Evolutionary conservation across 1,140 invertebrate genomes (phyloP).

Genomic region (Galleria mellonella): DNA sequence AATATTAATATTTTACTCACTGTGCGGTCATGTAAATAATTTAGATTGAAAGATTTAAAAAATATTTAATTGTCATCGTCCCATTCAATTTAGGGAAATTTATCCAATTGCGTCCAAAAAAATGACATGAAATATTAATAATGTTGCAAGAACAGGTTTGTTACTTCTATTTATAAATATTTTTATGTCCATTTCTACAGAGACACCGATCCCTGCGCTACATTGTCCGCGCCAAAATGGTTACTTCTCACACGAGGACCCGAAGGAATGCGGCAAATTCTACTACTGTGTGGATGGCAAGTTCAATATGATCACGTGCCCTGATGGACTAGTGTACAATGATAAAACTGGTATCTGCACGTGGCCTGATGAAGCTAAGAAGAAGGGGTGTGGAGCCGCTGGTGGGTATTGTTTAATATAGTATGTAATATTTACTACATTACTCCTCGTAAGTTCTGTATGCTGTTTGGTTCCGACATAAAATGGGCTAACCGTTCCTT

Average conservation of each 20-base stretch:
- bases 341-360: slow-evolving; percentile 92
- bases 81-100: too few species aligned
- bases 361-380: slow-evolving; percentile 93
- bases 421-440: too few species aligned
- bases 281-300: slow-evolving; percentile 93
- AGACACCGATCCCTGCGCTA: slow-evolving; percentile 80
- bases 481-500: too few species aligned
- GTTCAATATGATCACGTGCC: slow-evolving; percentile 92
- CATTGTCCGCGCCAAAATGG: slow-evolving; percentile 91
- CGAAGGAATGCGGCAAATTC: slow-evolving; percentile 89
- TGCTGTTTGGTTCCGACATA: too few species aligned
- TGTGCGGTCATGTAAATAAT: too few species aligned
- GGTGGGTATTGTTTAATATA: slow-evolving; percentile 54
- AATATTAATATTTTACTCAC: too few species aligned
- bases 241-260: slow-evolving; percentile 90
- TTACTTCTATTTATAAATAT: not conserved
- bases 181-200: slow-evolving; percentile 66
- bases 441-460: too few species aligned
- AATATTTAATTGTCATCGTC: too few species aligned
- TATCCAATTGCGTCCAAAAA: too few species aligned
- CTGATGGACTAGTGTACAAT: slow-evolving; percentile 90
- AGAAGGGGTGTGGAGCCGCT: slow-evolving; percentile 87
- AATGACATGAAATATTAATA: too few species aligned
- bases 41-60: too few species aligned
- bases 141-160: too few species aligned